These are phyloP conservation scores for Scaptomyza tumidula DNA, from an alignment of 2,888 invertebrate species.

Conservation along the genomic window DNA sequence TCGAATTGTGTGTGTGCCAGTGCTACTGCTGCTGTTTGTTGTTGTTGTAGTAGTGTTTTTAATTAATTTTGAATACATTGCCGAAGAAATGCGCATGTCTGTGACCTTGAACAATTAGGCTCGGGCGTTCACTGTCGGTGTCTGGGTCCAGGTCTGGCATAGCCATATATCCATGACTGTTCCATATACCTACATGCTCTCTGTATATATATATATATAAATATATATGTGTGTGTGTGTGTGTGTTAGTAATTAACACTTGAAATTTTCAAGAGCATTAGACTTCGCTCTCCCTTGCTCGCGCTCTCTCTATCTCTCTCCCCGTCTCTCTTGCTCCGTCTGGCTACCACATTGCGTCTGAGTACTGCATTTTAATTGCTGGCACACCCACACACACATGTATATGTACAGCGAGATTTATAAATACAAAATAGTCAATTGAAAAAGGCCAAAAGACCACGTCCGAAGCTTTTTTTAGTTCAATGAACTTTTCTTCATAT, in stretches of 20 bases:
- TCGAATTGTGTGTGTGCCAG: background rate
- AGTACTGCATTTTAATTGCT: constrained; percentile 65
- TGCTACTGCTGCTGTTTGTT: constrained; percentile 19
- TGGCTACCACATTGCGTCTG: constrained; percentile 37
- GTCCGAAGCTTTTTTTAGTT: constrained; percentile 51
- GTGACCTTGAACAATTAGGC: constrained; percentile 79
- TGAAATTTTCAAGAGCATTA: constrained; percentile 79
- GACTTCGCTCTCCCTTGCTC: constrained; percentile 47
- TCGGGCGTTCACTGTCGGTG: constrained; percentile 56
- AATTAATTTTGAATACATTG: constrained; percentile 77
- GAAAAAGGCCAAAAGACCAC: constrained; percentile 45
- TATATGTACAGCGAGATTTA: constrained; percentile 1
- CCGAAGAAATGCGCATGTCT: constrained; percentile 76
- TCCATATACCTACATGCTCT: constrained; percentile 64
- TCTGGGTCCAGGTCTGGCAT: constrained; percentile 61
- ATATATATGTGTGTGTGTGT: constrained; percentile 32
- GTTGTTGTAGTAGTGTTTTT: constrained; percentile 58
- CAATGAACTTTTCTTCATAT: constrained; percentile 64
- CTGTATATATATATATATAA: constrained; percentile 25
- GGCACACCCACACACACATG: constrained; percentile 21
- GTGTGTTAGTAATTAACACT: constrained; percentile 73
- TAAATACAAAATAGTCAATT: constrained; percentile 64
- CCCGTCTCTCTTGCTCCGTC: constrained; percentile 13
- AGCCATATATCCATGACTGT: constrained; percentile 61
- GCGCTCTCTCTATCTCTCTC: constrained; percentile 13